phyloP scores from a whole-genome alignment of 2,888 invertebrate species.

The Hydriomena furcata region DNA sequence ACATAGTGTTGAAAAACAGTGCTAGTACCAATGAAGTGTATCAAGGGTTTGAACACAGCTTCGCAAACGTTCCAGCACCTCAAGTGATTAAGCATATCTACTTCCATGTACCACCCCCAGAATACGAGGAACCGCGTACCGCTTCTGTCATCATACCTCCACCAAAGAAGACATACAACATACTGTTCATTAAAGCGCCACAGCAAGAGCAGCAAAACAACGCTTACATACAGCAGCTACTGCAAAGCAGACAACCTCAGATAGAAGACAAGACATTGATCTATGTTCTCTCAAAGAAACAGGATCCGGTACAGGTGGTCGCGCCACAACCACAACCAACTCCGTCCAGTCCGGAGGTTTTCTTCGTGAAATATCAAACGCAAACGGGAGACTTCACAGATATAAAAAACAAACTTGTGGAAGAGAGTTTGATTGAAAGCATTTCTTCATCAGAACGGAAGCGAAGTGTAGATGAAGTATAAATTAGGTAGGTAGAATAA shows the following conservation, averaged over 20 bases:
- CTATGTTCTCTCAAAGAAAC: constrained; percentile 89
- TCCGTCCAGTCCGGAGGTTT: constrained; percentile 86
- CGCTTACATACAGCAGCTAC: constrained; percentile 68
- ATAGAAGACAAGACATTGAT: constrained; percentile 88
- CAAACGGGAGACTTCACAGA: constrained; percentile 33
- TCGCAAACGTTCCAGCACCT: constrained; percentile 41
- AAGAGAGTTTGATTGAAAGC: constrained; percentile 32
- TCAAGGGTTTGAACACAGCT: constrained; percentile 12
- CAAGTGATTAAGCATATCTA: constrained; percentile 88
- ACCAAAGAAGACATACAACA: constrained; percentile 87
- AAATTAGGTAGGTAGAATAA: neutral
- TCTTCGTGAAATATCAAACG: constrained; percentile 86
- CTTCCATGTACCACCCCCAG: constrained; percentile 89
- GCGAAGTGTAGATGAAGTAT: constrained; percentile 1
- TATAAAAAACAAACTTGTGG: constrained; percentile 34
- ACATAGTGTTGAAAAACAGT: constrained; percentile 16
- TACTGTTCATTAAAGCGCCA: constrained; percentile 90
- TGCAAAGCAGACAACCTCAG: constrained; percentile 83
- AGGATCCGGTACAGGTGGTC: constrained; percentile 74
- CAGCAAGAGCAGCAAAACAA: constrained; percentile 82
- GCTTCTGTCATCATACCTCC: constrained; percentile 62
- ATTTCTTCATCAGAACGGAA: constrained; percentile 39
- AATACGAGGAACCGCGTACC: constrained; percentile 82
- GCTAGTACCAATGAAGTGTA: constrained; percentile 5
- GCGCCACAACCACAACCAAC: constrained; percentile 33